Percentiles rank a stretch among this genome's conserved stretches.
These are phyloP conservation scores for Brachypalpus laphriformis DNA, from an alignment of 2,888 invertebrate genomes.

Conservation along the genomic window DNA sequence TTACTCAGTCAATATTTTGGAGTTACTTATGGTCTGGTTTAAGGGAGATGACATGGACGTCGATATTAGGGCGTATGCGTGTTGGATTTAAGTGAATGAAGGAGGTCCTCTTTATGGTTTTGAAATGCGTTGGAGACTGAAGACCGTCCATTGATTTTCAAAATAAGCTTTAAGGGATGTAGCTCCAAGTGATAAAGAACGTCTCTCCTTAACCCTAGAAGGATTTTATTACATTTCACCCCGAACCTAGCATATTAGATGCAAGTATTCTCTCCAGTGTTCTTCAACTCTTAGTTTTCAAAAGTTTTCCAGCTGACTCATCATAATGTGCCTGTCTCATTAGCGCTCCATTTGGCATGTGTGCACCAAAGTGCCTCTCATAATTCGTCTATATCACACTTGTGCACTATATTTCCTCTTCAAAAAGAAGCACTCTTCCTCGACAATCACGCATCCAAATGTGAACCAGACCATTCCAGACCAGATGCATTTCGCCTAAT, in stretches of 20 bases:
- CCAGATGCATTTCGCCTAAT: constrained; percentile 33
- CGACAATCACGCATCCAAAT: not conserved
- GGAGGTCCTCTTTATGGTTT: too few species aligned
- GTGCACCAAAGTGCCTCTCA: not conserved
- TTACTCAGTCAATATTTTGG: not conserved
- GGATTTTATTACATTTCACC: too few species aligned
- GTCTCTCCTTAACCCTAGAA: too few species aligned
- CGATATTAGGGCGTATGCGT: not conserved
- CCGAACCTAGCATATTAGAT: not conserved
- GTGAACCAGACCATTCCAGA: not conserved
- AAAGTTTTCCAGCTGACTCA: not conserved
- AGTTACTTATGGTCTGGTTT: too few species aligned
- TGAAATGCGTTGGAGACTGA: too few species aligned
- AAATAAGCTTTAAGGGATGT: too few species aligned
- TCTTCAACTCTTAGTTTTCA: not conserved
- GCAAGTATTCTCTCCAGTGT: not conserved
- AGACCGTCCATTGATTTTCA: too few species aligned
- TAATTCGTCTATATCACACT: constrained; percentile 13
- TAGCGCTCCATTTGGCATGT: constrained; percentile 3
- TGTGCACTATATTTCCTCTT: constrained; percentile 21
- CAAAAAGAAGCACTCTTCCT: not conserved
- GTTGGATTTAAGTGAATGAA: too few species aligned
- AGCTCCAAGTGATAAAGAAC: too few species aligned
- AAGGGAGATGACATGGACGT: not conserved
- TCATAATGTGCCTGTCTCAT: not conserved